Conservation (phyloP, 2,888 invertebrate species). For the Blastobasis lacticolella region DNA sequence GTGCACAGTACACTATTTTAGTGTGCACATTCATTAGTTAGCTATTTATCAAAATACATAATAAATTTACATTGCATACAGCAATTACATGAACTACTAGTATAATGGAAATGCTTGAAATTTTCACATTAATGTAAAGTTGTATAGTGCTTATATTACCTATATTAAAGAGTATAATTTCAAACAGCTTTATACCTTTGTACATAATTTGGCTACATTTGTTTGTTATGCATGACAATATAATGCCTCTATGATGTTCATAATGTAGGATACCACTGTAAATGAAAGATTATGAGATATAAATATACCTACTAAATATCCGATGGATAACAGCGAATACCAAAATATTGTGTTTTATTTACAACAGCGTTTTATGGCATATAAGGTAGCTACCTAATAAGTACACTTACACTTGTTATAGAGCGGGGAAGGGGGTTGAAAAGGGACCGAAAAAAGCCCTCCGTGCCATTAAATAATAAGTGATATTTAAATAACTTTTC, state of each 20-base stretch:
- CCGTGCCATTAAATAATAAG: no score
- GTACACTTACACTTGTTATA: no score
- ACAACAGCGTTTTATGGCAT: no score
- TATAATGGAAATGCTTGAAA: slow-evolving; percentile 43
- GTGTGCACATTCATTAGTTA: slow-evolving; percentile 36
- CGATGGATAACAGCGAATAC: slow-evolving; percentile 65
- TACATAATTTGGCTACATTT: slow-evolving; percentile 59
- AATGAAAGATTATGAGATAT: slow-evolving; percentile 59
- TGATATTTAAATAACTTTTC: no score
- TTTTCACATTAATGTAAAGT: slow-evolving; percentile 50
- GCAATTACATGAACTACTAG: slow-evolving; percentile 27
- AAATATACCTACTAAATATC: slow-evolving; percentile 53
- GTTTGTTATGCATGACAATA: slow-evolving; percentile 61
- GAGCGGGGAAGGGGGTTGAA: no score
- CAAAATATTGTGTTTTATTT: slow-evolving; percentile 59
- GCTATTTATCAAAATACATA: slow-evolving; percentile 30
- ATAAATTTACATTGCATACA: slow-evolving; percentile 23
- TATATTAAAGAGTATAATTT: slow-evolving; percentile 32
- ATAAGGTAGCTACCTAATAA: no score
- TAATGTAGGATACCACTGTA: slow-evolving; percentile 61
- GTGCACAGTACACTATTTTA: slow-evolving; percentile 32
- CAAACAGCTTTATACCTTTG: slow-evolving; percentile 38
- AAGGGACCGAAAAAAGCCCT: no score
- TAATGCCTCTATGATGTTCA: slow-evolving; percentile 67
- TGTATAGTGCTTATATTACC: slow-evolving; percentile 67